A percentile compares a stretch with the other conserved stretches of the same genome.
Conservation (phyloP, 2,888 invertebrate species). For the Notodonta dromedarius region DNA sequence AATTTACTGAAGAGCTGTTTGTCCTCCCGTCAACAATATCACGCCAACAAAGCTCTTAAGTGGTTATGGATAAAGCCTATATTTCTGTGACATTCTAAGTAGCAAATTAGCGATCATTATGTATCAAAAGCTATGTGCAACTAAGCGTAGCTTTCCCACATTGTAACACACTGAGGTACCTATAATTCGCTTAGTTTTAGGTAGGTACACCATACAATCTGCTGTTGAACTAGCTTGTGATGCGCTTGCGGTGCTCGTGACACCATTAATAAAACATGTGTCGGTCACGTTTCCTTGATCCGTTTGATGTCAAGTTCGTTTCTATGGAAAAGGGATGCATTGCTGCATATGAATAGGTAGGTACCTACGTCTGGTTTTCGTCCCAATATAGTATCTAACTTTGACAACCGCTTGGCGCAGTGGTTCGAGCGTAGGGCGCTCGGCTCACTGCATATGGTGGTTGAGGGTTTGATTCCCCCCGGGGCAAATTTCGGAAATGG, state of each 20-base stretch:
- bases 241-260: constrained; percentile 17
- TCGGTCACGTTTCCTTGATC: constrained; percentile 32
- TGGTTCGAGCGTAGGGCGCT: too few relatives aligned
- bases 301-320: not conserved
- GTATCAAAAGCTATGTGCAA: constrained; percentile 28
- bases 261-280: constrained; percentile 38
- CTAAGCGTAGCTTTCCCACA: constrained; percentile 50
- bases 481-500: too few relatives aligned
- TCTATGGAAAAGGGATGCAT: not conserved
- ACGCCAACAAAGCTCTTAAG: not conserved
- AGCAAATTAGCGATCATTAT: constrained; percentile 6
- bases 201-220: too few relatives aligned
- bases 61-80: constrained; percentile 6
- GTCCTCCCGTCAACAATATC: not conserved
- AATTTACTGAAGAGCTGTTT: not conserved
- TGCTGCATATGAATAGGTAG: too few relatives aligned
- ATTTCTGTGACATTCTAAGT: not conserved
- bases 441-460: too few relatives aligned
- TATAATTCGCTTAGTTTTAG: too few relatives aligned
- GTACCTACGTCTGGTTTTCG: too few relatives aligned
- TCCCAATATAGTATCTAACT: too few relatives aligned
- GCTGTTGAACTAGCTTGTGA: constrained; percentile 30
- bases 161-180: constrained; percentile 19
- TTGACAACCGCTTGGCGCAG: too few relatives aligned
- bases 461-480: too few relatives aligned